phyloP scores from a whole-genome alignment of 2,797 vertebrate species.

The Platalea minor region DNA sequence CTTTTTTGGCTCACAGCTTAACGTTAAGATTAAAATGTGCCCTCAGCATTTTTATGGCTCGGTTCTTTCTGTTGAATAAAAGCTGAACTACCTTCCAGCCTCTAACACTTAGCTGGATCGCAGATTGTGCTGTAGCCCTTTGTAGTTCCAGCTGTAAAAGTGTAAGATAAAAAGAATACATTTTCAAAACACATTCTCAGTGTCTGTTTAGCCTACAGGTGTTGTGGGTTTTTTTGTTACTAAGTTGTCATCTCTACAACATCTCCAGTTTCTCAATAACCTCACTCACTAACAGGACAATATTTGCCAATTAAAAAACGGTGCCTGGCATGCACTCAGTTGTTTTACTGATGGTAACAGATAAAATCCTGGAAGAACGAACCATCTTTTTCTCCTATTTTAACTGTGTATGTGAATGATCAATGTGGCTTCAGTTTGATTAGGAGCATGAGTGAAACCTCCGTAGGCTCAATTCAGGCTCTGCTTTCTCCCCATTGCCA shows the following conservation, averaged over 20 bases:
- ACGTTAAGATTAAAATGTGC: background rate
- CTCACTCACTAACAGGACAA: background rate
- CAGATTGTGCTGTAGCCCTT: background rate
- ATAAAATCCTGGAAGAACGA: background rate
- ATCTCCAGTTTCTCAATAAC: background rate
- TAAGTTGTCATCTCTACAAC: background rate
- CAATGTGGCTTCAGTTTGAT: background rate
- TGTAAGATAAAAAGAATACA: background rate
- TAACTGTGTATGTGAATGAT: background rate
- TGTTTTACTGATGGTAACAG: background rate
- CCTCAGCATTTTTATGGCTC: background rate
- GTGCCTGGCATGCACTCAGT: background rate
- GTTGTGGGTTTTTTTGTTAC: background rate
- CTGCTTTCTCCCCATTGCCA: background rate
- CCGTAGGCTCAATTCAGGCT: background rate
- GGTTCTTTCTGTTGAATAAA: background rate
- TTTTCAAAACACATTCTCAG: background rate
- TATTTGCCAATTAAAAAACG: background rate
- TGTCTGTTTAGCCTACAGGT: background rate
- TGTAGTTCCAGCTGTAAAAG: background rate
- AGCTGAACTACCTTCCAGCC: background rate
- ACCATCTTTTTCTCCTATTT: background rate
- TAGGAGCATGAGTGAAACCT: background rate
- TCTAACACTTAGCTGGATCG: background rate
- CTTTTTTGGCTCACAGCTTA: background rate